Base-by-base conservation (phyloP, 2,888 invertebrate species). In the Pterostichus madidus region DNA sequence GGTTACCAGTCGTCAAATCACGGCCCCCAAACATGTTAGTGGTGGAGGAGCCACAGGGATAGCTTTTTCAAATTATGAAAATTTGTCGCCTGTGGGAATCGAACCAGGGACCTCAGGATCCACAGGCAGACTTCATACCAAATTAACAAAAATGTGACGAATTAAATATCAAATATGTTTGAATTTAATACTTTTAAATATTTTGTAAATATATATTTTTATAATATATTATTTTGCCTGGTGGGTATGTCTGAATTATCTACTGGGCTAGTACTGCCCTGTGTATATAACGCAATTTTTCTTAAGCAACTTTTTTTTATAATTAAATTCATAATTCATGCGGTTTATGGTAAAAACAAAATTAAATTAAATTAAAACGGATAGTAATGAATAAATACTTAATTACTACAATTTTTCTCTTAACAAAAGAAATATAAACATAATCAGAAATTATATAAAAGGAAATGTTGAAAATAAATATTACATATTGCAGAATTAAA, bases 281-380 rank as follows among this genome's bases (percentile, higher is more conserved):
- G 56, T 39, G 8, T 56, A 13, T 6, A 17, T 24, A n/a, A 17
- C 10, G 64, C 39, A 64, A 64, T 64, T 64, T 39, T 35, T 64
- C 64, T 64, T 64, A 13, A 64, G 64, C 64, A 64, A 35, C n/a
- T n/a, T n/a, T 64, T n/a, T 64, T 64, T 35, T 64, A 13, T 7
- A 35, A 64, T 35, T 64, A 35, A 35, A 64, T 64, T 59, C 15
- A 39, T 64, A 39, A 64, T 39, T 32, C 15, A 59, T 64, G 64
- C 64, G 39, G 64, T 64, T 35, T 39, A 35, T 7, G 7, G 39
- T 13, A 64, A 64, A 64, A 64, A 64, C 4, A 2, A 64, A 64
- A 64, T 39, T 32, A n/a, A 64, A 64, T 39, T 32, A n/a, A 64
- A 64, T 11, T 35, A 39, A 64, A 61, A 61, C 32, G 11, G 10